Base-by-base conservation (phyloP, 2,888 invertebrate species). In the Stictocephala bisonia region DNA sequence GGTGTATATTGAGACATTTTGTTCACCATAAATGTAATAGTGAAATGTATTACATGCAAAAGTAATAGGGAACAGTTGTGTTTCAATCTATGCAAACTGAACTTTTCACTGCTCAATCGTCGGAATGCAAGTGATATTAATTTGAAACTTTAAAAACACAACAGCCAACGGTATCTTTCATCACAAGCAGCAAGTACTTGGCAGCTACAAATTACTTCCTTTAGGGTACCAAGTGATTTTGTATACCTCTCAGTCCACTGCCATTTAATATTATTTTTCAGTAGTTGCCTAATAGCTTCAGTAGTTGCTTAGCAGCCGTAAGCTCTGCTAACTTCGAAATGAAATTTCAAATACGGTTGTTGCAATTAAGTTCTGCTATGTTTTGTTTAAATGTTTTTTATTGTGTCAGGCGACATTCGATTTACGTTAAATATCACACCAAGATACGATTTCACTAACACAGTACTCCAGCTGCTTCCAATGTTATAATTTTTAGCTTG, bases 41-140 rank as follows among this genome's bases (percentile, higher is more conserved):
- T 82, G 80, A 77, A 83, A 83, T 75, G 81, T 81, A 71, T 80
- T 75, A 48, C 79, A 79, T 3, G 81, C 80, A 75, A 81, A 71
- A 71, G n/a, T n/a, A n/a, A n/a, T n/a, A n/a, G n/a, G n/a, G n/a
- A n/a, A n/a, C n/a, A n/a, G n/a, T n/a, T n/a, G n/a, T n/a, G n/a
- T n/a, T n/a, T n/a, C n/a, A n/a, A n/a, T n/a, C n/a, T n/a, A n/a
- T n/a, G n/a, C n/a, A n/a, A n/a, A n/a, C n/a, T n/a, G n/a, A n/a
- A n/a, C n/a, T n/a, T n/a, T n/a, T n/a, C n/a, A n/a, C n/a, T n/a
- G n/a, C n/a, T n/a, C n/a, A n/a, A n/a, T n/a, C 64, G 71, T 15
- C 41, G 20, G 26, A 60, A 48, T 41, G 35, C 50, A 64, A 74
- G 53, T 40, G 35, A 74, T 35, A 74, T 44, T 18, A 64, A 71